Evolutionary conservation across 2,113 vertebrate species (phyloP).

Genomic region (Lampris megalopsis): DNA sequence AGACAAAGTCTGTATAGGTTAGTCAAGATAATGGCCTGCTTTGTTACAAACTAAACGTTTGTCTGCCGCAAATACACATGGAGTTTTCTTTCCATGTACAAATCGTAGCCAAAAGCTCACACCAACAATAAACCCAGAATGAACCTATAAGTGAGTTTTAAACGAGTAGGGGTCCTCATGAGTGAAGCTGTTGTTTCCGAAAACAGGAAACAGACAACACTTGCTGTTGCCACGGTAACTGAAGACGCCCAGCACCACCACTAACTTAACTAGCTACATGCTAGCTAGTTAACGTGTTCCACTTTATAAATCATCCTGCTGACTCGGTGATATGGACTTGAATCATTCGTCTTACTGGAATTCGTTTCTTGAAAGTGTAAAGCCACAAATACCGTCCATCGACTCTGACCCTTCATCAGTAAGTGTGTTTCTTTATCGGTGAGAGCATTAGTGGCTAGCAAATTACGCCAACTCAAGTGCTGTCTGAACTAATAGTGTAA

Average conservation of each 20-base stretch:
- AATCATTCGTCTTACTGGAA: slow-evolving; percentile 64
- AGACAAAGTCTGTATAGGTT: no score
- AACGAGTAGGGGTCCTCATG: no score
- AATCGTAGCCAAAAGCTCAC: no score
- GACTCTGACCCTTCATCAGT: slow-evolving; percentile 78
- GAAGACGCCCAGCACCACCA: background rate
- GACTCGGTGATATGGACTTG: slow-evolving; percentile 18
- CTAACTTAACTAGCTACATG: background rate
- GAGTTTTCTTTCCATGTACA: no score
- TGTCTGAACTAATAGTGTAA: background rate
- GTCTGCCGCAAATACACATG: no score
- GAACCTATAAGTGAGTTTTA: no score
- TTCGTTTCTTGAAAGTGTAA: slow-evolving; percentile 76
- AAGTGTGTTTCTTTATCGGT: slow-evolving; percentile 14
- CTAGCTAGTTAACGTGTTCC: background rate
- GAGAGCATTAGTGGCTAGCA: no score
- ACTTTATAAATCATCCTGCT: background rate
- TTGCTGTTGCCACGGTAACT: slow-evolving; percentile 42
- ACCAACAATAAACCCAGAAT: no score
- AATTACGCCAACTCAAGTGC: no score
- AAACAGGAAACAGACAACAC: background rate
- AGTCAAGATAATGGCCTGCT: no score
- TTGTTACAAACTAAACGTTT: no score
- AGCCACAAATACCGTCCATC: slow-evolving; percentile 81
- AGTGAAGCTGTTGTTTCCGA: no score